These are phyloP conservation scores for Vanacampus margaritifer DNA, from an alignment of 2,113 vertebrate species.

Conservation along the genomic window DNA sequence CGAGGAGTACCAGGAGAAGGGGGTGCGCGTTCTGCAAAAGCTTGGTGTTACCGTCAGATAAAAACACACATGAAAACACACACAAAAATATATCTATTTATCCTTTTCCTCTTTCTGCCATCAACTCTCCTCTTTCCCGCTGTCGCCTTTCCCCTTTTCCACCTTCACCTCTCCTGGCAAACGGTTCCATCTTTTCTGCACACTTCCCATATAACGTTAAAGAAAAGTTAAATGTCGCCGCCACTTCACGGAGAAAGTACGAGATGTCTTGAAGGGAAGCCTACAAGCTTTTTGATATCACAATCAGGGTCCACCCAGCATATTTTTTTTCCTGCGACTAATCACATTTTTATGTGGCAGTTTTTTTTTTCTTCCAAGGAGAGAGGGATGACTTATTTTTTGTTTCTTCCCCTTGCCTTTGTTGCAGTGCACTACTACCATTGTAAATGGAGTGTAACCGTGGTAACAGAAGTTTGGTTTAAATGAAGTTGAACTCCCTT, in stretches of 20 bases:
- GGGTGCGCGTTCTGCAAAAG: slow-evolving; percentile 94
- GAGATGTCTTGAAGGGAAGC: slow-evolving; percentile 12
- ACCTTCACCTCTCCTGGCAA: slow-evolving; percentile 20
- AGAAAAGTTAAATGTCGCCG: slow-evolving; percentile 10
- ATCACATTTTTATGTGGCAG: slow-evolving; percentile 54
- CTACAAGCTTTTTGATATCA: slow-evolving; percentile 34
- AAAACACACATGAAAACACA: slow-evolving; percentile 54
- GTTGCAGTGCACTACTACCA: slow-evolving; percentile 66
- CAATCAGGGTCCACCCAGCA: slow-evolving; percentile 53
- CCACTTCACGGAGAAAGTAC: background rate
- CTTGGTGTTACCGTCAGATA: slow-evolving; percentile 98
- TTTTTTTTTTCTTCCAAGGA: slow-evolving; percentile 48
- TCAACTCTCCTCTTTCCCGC: slow-evolving; percentile 17
- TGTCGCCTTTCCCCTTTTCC: slow-evolving; percentile 13
- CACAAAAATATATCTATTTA: slow-evolving; percentile 60
- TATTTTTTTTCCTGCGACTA: slow-evolving; percentile 45
- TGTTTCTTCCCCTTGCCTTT: slow-evolving; percentile 44
- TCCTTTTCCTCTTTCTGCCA: slow-evolving; percentile 47
- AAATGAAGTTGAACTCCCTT: slow-evolving; percentile 43
- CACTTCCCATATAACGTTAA: slow-evolving; percentile 6
- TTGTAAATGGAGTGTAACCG: slow-evolving; percentile 60
- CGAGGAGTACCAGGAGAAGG: slow-evolving; percentile 96
- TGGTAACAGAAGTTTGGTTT: slow-evolving; percentile 51
- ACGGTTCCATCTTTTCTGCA: slow-evolving; percentile 41
- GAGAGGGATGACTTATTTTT: slow-evolving; percentile 46